These are phyloP conservation scores for Lutjanus campechanus DNA, from an alignment of 2,797 vertebrate species.

Conservation along the genomic window DNA sequence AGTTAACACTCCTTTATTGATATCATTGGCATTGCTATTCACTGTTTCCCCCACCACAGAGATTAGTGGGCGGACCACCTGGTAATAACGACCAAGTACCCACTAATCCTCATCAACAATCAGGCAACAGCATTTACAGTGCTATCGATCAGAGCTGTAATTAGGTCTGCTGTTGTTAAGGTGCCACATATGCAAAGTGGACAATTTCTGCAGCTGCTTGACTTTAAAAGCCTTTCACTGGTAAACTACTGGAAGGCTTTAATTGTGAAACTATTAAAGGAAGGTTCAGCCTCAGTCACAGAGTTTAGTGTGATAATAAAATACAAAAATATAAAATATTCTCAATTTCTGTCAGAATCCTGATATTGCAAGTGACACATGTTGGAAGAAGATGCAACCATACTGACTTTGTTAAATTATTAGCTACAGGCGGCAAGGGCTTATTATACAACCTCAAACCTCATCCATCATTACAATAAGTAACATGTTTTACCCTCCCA, in stretches of 20 bases:
- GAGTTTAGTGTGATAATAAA: neutral
- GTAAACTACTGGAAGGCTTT: conserved; percentile 4
- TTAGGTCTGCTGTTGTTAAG: conserved; percentile 12
- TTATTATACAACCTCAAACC: neutral
- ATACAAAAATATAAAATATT: no score
- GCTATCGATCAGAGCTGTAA: conserved; percentile 18
- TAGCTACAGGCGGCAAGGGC: no score
- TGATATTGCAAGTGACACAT: neutral
- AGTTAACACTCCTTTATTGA: neutral
- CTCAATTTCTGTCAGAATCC: neutral
- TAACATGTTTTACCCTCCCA: neutral
- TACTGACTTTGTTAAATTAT: neutral
- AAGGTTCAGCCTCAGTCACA: neutral
- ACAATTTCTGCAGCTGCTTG: neutral
- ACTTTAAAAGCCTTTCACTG: conserved; percentile 14
- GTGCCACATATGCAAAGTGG: neutral
- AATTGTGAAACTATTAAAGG: conserved; percentile 2
- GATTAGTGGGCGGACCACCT: neutral
- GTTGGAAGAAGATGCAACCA: neutral
- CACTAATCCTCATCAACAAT: conserved; percentile 17
- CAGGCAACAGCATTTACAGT: conserved; percentile 17
- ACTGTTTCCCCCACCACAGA: neutral
- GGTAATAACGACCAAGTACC: conserved; percentile 12
- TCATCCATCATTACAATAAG: neutral
- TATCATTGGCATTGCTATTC: conserved; percentile 13